phyloP scores from a whole-genome alignment of 2,113 vertebrate genomes.

The Erythrocercus mccallii region DNA sequence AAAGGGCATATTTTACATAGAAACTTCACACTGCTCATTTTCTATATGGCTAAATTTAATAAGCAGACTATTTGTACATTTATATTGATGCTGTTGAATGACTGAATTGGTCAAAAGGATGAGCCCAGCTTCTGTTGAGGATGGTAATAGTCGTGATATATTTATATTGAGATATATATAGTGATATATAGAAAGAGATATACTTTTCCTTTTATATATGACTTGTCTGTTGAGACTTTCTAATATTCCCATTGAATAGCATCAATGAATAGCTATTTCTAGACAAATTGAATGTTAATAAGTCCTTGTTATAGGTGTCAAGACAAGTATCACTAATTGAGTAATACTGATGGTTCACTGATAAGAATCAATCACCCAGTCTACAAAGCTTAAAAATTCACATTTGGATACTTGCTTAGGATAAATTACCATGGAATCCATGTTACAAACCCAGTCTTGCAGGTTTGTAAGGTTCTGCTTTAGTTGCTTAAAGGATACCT shows the following conservation, averaged over 20 bases:
- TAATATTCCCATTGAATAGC: neutral
- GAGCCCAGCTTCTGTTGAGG: neutral
- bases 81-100: neutral
- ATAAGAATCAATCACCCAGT: neutral
- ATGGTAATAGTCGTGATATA: neutral
- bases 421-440: neutral
- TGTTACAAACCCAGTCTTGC: neutral
- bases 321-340: neutral
- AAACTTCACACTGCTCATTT: neutral
- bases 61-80: neutral
- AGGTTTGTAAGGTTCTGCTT: neutral
- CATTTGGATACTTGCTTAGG: neutral
- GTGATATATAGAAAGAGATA: neutral
- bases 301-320: neutral
- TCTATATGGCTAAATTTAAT: neutral
- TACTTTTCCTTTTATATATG: neutral
- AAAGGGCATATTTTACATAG: neutral
- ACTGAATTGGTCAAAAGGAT: neutral
- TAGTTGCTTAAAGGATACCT: neutral
- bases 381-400: neutral
- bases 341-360: neutral
- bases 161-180: neutral
- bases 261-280: neutral
- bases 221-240: neutral
- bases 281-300: neutral